Evolutionary conservation across 2,113 vertebrate species (phyloP), one percentile per base, ranked within the genome.

Genomic region (Dasypus novemcinctus): DNA sequence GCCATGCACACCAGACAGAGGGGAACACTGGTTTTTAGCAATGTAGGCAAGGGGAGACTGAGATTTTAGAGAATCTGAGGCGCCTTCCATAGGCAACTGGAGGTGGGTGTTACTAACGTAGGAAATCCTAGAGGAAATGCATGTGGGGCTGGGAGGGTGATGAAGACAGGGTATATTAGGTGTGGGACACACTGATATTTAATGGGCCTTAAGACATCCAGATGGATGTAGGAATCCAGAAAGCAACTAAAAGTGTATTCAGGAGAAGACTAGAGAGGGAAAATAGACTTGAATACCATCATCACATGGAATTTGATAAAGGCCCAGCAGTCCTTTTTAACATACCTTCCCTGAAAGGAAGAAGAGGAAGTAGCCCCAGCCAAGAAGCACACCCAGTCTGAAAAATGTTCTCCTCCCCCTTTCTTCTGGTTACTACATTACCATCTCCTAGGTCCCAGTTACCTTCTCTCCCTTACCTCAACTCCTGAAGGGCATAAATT

Each of bases 91-190:
- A 61, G 38, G 46, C 36, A 23, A n/a, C 5, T 41, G 13, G 63
- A 90, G 8, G 38, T 3, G 7, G n/a, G 17, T 27, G 13, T 2
- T 1, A 33, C 27, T 0, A 3, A 31, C 23, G n/a, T 23, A 8
- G 18, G 27, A 41, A 33, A 5, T 15, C 1, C 13, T 5, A 7
- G 25, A 15, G 23, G 23, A 31, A 15, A 11, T 1, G 6, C n/a
- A 2, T 17, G 64, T 29, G 43, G 54, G 18, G 54, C 18, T 54
- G 52, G 52, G 8, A 13, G 14, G 27, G 7, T 41, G 9, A 27
- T 46, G 29, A 20, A 29, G 49, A 71, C 13, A 3, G 36, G 2
- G 21, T 13, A 0, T 18, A 20, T 59, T 31, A 9, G 20, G 36
- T 80, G 27, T 33, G 29, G 23, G 52, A 29, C 29, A 69, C 36